Evolutionary conservation across 2,888 invertebrate species (phyloP).

Genomic region (Maniola hyperantus): DNA sequence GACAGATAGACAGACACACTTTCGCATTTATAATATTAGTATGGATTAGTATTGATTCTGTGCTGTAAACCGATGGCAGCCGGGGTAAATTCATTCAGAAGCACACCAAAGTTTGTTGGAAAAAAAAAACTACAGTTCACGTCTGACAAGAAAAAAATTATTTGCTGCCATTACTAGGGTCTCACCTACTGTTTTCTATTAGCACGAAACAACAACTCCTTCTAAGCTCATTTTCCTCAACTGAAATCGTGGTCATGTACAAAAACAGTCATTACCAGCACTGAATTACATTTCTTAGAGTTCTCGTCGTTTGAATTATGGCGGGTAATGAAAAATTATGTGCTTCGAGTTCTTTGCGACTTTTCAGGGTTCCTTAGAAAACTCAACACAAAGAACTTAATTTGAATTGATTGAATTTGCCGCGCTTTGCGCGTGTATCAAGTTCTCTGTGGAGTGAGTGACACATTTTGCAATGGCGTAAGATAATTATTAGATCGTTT

Average conservation of each 20-base stretch:
- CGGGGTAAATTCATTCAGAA: too few species aligned
- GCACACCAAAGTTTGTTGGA: neutral
- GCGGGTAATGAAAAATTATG: constrained; percentile 3
- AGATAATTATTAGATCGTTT: too few species aligned
- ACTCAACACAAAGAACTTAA: too few species aligned
- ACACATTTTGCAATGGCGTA: too few species aligned
- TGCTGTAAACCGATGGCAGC: too few species aligned
- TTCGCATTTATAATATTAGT: too few species aligned
- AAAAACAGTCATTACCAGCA: constrained; percentile 4
- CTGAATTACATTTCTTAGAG: neutral
- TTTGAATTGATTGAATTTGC: too few species aligned
- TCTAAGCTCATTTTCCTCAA: constrained; percentile 1
- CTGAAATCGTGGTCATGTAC: neutral
- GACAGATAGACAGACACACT: too few species aligned
- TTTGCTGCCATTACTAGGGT: neutral
- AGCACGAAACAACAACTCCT: neutral
- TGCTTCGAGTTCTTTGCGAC: neutral
- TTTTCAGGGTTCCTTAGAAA: neutral
- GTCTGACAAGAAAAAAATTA: neutral
- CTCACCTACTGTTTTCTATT: neutral
- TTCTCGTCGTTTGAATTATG: neutral
- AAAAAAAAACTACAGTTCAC: neutral
- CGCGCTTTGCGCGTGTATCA: too few species aligned
- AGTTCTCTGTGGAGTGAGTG: too few species aligned
- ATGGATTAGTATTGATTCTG: too few species aligned